Base-by-base conservation (phyloP, 2,797 vertebrate species). In the Hozukius guyotensis region DNA sequence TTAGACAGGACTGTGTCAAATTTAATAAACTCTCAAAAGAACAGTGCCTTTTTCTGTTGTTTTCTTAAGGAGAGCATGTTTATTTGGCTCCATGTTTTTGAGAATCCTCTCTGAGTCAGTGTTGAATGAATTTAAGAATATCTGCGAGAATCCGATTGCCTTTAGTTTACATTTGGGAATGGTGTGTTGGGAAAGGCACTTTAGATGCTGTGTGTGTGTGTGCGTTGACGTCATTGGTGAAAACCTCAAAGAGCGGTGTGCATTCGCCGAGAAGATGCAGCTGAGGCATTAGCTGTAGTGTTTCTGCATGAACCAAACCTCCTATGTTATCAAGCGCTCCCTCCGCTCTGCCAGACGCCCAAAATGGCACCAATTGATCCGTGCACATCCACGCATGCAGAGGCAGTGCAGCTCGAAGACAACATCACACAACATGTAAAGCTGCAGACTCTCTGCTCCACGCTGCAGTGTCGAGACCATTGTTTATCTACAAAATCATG, bases 331-430 rank as follows among this genome's bases (percentile, higher is more conserved):
- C 56, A 65, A 57, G 56, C 36, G 34, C 82, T 85, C 75, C 55
- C 77, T 84, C 69, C 18, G 22, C 71, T 82, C 75, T 79, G 87
- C 80, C 87, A 87, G 77, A 85, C 38, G 66, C 85, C 82, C 73
- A 80, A 85, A 90, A 89, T 84, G 91, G 86, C 83, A 87, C 82
- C 78, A 62, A 89, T 85, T 86, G 91, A 92, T 93, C 89, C 82
- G 8, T 71, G 85, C 67, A 89, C 85, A 69, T 90, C 85, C 81
- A 86, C 70, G 67, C 92, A 92, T 83, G 82, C 77, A 91, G 86
- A 91, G 83, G 87, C 88, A 86, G 80, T 11, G 57, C 55, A 59
- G 86, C 82, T 63, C 60, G 38, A 79, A 85, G 77, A 67, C 59
- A 63, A 72, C 72, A 88, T 66, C 70, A 68, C 79, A 88, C 61